These are phyloP conservation scores for Drosophila sproati DNA, from an alignment of 1,140 invertebrate genomes.

Conservation along the genomic window DNA sequence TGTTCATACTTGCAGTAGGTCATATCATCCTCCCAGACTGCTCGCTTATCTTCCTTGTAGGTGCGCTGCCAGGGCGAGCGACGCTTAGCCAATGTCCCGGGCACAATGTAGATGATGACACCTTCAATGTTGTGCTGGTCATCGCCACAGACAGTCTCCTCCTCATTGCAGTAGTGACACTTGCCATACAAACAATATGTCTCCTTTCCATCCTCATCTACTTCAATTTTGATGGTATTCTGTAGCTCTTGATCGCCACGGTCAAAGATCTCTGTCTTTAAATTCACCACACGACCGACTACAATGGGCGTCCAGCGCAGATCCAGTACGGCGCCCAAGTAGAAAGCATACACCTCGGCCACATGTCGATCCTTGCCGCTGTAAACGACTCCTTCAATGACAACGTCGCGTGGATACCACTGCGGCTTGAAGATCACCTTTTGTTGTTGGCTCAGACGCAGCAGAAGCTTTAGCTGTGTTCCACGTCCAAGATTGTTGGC, in stretches of 20 bases:
- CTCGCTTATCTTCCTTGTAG: conserved; percentile 90
- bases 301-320: conserved; percentile 92
- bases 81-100: conserved; percentile 88
- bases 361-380: conserved; percentile 95
- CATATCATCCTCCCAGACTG: conserved; percentile 92
- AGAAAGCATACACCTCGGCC: conserved; percentile 98
- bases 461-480: conserved; percentile 95
- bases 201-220: conserved; percentile 84
- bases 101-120: conserved; percentile 93
- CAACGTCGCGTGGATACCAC: conserved; percentile 91
- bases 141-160: conserved; percentile 92
- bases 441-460: conserved; percentile 91
- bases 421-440: conserved; percentile 95
- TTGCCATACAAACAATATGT: conserved; percentile 93
- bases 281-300: conserved; percentile 91
- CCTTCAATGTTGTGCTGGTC: conserved; percentile 90
- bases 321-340: conserved; percentile 92
- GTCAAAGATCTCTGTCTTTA: conserved; percentile 89
- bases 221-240: conserved; percentile 80
- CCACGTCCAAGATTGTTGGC: conserved; percentile 92
- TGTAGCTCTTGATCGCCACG: conserved; percentile 89
- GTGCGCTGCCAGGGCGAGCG: conserved; percentile 95
- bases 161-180: conserved; percentile 93
- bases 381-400: conserved; percentile 93
- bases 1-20: conserved; percentile 90